phyloP scores from a whole-genome alignment of 2,797 vertebrate genomes.

The Loris lydekkerianus region DNA sequence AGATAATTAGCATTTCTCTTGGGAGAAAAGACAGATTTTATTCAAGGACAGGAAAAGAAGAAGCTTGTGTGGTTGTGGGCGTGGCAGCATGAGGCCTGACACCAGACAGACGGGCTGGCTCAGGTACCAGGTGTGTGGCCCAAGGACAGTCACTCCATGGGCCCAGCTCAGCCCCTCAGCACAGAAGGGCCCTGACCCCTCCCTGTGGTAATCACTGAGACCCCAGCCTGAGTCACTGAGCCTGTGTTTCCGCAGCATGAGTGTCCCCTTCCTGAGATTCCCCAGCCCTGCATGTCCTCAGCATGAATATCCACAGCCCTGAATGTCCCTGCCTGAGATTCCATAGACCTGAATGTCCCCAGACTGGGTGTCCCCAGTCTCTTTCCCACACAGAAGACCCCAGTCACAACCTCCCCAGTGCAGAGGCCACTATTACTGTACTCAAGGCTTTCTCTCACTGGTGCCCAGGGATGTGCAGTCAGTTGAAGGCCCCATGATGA shows the following conservation, averaged over 20 bases:
- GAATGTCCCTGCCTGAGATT: too few relatives aligned
- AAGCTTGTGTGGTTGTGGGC: neutral
- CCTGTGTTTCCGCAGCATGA: neutral
- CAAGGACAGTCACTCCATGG: too few relatives aligned
- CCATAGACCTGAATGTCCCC: neutral
- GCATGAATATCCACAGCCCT: too few relatives aligned
- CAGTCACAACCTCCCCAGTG: neutral
- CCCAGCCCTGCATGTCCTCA: too few relatives aligned
- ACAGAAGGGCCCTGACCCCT: neutral
- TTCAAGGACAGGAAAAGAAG: neutral
- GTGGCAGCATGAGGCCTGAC: neutral
- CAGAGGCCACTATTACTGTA: neutral
- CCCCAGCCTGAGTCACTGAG: neutral
- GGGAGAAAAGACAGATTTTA: neutral
- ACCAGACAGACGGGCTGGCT: neutral
- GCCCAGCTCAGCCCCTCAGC: neutral
- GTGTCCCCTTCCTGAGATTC: neutral
- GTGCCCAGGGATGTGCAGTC: neutral
- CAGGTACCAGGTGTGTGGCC: too few relatives aligned
- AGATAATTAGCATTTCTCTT: neutral
- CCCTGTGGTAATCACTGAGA: neutral
- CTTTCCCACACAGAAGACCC: neutral
- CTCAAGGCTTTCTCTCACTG: neutral
- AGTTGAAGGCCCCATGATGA: neutral
- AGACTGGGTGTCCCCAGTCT: neutral